phyloP scores from a whole-genome alignment of 2,113 vertebrate species.

The Abramis brama region DNA sequence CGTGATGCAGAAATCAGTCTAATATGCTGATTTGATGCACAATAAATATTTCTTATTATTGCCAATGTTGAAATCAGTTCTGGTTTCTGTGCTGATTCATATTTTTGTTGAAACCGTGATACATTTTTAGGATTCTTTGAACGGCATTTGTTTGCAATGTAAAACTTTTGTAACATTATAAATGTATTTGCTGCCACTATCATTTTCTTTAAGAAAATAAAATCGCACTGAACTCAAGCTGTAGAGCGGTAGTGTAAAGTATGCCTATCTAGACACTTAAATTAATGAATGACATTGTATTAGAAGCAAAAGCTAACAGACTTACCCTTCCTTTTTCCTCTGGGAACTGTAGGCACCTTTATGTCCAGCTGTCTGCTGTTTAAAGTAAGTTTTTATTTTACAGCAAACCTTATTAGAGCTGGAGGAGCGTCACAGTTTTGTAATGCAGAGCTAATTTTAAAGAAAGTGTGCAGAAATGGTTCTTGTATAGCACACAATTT shows the following conservation, averaged over 20 bases:
- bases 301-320: not conserved
- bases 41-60: not conserved
- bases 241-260: not conserved
- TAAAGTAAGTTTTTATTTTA: not conserved
- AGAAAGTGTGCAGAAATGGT: not conserved
- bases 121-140: not conserved
- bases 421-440: not conserved
- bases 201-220: not conserved
- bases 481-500: not conserved
- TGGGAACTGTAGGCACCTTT: constrained; percentile 65
- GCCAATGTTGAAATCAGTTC: not conserved
- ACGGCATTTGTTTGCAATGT: not conserved
- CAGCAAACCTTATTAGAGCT: not conserved
- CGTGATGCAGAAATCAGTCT: not conserved
- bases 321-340: constrained; percentile 74
- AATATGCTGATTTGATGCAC: not conserved
- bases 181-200: not conserved
- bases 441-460: not conserved
- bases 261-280: not conserved
- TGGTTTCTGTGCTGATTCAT: not conserved
- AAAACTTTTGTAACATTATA: not conserved
- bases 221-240: not conserved
- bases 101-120: not conserved
- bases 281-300: not conserved
- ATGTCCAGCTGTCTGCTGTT: constrained; percentile 65